Evolutionary conservation across 2,797 vertebrate species (phyloP).

Genomic region (Orestias chungarensis): DNA sequence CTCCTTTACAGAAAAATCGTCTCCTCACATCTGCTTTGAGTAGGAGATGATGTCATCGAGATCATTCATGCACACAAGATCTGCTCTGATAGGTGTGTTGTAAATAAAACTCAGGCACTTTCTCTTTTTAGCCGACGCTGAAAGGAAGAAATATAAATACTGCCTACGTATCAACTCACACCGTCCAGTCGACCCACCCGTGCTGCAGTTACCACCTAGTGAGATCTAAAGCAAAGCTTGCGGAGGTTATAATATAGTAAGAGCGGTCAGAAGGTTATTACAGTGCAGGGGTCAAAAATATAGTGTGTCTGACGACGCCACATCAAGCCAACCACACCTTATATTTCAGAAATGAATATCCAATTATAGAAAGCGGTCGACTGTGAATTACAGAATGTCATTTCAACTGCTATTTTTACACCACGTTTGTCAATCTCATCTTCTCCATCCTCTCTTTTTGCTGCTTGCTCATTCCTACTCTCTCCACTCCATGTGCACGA

Average conservation of each 20-base stretch:
- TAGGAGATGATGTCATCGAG: slow-evolving; percentile 32
- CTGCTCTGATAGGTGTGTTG: slow-evolving; percentile 27
- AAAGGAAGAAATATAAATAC: slow-evolving; percentile 61
- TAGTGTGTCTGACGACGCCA: slow-evolving; percentile 58
- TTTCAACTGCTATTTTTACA: slow-evolving; percentile 11
- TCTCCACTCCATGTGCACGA: neutral
- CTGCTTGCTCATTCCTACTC: neutral
- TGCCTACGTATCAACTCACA: slow-evolving; percentile 20
- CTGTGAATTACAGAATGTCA: slow-evolving; percentile 7
- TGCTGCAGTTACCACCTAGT: slow-evolving; percentile 64
- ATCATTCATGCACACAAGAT: slow-evolving; percentile 42
- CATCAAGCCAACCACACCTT: slow-evolving; percentile 67
- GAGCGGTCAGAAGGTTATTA: slow-evolving; percentile 55
- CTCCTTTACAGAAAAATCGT: slow-evolving; percentile 32
- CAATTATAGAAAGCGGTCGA: slow-evolving; percentile 45
- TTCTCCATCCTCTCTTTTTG: neutral
- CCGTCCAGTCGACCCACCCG: slow-evolving; percentile 41
- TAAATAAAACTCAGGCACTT: slow-evolving; percentile 36
- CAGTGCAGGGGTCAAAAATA: slow-evolving; percentile 68
- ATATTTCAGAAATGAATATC: slow-evolving; percentile 53
- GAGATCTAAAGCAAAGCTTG: slow-evolving; percentile 68
- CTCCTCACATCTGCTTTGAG: slow-evolving; percentile 46
- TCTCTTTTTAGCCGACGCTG: slow-evolving; percentile 42
- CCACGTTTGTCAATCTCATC: neutral
- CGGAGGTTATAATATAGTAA: slow-evolving; percentile 45